Evolutionary conservation across 2,113 vertebrate species (phyloP), one percentile per base, ranked within the genome.

Genomic region (Zootoca vivipara): DNA sequence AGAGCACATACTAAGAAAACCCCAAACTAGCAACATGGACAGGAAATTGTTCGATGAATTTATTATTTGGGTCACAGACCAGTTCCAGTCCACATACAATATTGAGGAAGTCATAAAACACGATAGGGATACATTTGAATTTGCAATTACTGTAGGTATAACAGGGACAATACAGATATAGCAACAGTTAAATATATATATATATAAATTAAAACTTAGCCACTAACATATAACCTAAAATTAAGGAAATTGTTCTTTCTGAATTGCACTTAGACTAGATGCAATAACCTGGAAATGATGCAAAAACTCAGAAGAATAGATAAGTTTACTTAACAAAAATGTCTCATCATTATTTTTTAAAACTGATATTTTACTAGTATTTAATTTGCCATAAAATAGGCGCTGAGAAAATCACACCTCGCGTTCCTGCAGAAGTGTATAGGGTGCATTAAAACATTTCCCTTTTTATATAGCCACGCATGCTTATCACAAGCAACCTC

Each of bases 401-500:
- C 40, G 5, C 30, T 88, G 52, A 52, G 24, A 52, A 7, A 52
- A 85, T 65, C 33, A 56, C 84, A 28, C 2, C 0, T 77, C 56
- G 24, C 35, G 6, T 86, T 90, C 67, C 87, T 16, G 33, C 6
- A 1, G 46, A 52, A 0, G 0, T 90, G 30, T n/a, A 26, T 1
- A n/a, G 2, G 56, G 56, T 2, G 2, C 33, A 18, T 2, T 78
- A 46, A 0, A 18, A 69, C 22, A 26, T 70, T 91, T 79, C 74
- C 28, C 64, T 4, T 5, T 90, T 28, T 89, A 83, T 80, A 1
- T 80, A 91, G 5, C 12, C 73, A 78, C 35, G 0, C 1, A 0
- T 0, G 75, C 4, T 33, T 89, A 67, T 90, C 81, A 78, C 28
- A 94, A 91, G n/a, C 65, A 92, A 83, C 2, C 74, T 86, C 70